Base-by-base conservation (phyloP, 2,797 vertebrate species). In the Rhadinocentrus ornatus region DNA sequence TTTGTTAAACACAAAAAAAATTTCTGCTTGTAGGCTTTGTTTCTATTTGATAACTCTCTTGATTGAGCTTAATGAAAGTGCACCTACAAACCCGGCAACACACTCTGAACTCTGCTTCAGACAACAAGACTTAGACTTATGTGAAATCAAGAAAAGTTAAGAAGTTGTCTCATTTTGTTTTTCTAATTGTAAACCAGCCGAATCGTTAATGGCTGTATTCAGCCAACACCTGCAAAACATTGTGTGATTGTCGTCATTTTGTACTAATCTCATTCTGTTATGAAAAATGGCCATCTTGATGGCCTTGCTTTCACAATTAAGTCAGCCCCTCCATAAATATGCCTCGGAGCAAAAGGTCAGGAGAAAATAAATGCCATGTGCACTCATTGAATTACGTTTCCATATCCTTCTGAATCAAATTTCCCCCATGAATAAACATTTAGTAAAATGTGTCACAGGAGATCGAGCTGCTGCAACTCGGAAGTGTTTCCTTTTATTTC, bases 181-280 rank as follows among this genome's bases (percentile, higher is more conserved):
- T 67, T 66, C 48, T 50, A 57, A 64, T 41, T 1, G 2, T 12
- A 37, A 12, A 37, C 41, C 29, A 69, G 34, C 60, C 48, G 16
- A 27, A 39, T 44, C 62, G 62, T 72, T 34, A 1, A 27, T 18
- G 18, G 32, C 29, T 58, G 54, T 61, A 66, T 10, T 44, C 34
- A 60, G 57, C 62, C 58, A n/a, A 61, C 1, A 3, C 54, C 64
- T 69, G 60, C 56, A 81, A 55, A 84, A 41, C 68, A 56, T 80
- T 50, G 67, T 75, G 65, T 86, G 89, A 88, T 88, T 44, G 64
- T 80, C 71, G 83, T 91, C 88, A 70, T 89, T 88, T 89, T 63
- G 73, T 66, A 71, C 82, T 91, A 91, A 92, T 92, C 80, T 86
- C 34, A 85, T 79, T 80, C 74, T 57, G 52, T 27, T 22, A 58